Conservation (phyloP, 2,797 vertebrate species). For the Melanogrammus aeglefinus region DNA sequence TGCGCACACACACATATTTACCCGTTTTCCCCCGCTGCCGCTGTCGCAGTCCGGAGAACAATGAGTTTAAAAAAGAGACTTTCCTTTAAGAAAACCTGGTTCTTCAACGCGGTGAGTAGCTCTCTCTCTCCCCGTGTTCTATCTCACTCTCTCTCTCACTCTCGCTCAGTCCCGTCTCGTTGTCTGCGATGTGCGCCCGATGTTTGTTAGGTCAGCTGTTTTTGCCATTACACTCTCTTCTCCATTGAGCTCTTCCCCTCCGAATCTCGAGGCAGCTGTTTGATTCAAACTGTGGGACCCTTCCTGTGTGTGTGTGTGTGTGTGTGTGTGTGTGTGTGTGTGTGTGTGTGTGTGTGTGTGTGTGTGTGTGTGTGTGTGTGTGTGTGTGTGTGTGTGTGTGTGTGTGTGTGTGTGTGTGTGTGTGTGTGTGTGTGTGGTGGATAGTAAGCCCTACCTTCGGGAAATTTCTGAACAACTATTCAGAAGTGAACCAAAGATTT, state of each 20-base stretch:
- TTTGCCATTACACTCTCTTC: slow-evolving; percentile 60
- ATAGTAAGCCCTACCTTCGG: not conserved
- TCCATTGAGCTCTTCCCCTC: slow-evolving; percentile 28
- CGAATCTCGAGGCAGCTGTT: slow-evolving; percentile 55
- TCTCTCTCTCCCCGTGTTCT: slow-evolving; percentile 26
- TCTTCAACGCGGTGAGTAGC: slow-evolving; percentile 69
- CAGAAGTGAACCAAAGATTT: not conserved
- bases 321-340: too few species aligned
- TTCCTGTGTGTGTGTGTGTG: not conserved
- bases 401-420: too few species aligned
- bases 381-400: too few species aligned
- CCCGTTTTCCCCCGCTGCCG: slow-evolving; percentile 55
- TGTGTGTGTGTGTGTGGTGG: not conserved
- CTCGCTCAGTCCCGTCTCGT: slow-evolving; percentile 30
- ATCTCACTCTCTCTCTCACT: slow-evolving; percentile 25
- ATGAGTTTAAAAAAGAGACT: slow-evolving; percentile 79
- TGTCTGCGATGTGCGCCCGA: slow-evolving; percentile 4
- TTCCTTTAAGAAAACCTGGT: slow-evolving; percentile 74
- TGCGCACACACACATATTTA: slow-evolving; percentile 55
- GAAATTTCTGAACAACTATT: not conserved
- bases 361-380: too few species aligned
- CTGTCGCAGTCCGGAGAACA: slow-evolving; percentile 64
- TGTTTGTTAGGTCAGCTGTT: slow-evolving; percentile 72
- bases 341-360: too few species aligned
- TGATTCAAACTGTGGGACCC: slow-evolving; percentile 14